Conservation (phyloP, 2,888 invertebrate species). For the Tyria jacobaeae region DNA sequence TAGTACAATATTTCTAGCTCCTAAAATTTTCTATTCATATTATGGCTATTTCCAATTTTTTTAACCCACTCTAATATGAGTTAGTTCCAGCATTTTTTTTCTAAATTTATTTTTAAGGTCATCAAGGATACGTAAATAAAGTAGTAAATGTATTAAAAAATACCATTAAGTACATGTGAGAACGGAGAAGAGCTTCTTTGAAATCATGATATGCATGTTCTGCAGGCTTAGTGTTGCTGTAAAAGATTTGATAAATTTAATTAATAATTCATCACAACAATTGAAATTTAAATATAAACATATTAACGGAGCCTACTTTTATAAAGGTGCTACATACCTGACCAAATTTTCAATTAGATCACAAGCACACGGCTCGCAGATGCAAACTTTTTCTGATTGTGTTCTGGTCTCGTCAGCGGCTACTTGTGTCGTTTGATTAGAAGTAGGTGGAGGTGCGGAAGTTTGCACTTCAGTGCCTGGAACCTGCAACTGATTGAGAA, state of each 20-base stretch:
- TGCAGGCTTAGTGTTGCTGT: slow-evolving; percentile 1
- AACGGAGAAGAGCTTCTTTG: background rate
- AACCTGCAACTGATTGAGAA: background rate
- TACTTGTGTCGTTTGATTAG: background rate
- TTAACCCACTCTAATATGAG: too few relatives aligned
- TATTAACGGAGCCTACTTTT: too few relatives aligned
- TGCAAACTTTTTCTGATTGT: background rate
- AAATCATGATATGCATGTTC: slow-evolving; percentile 3
- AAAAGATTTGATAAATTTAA: background rate
- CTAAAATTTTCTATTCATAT: too few relatives aligned
- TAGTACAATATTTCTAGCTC: too few relatives aligned
- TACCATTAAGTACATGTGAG: background rate
- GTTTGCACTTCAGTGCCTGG: background rate
- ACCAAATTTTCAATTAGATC: background rate
- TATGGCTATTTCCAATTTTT: too few relatives aligned
- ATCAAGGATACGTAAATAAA: background rate
- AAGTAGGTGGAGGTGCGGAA: background rate
- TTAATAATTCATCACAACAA: background rate
- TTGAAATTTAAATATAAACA: background rate
- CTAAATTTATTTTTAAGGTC: too few relatives aligned
- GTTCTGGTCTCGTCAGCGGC: background rate
- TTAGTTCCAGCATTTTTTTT: too few relatives aligned
- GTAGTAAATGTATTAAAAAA: background rate
- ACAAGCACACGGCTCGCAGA: slow-evolving; percentile 10
- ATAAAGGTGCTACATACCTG: background rate